Percentiles rank a stretch among this genome's conserved stretches.
Evolutionary conservation across 2,888 invertebrate species (phyloP).

Genomic region (Dryadula phaetusa): DNA sequence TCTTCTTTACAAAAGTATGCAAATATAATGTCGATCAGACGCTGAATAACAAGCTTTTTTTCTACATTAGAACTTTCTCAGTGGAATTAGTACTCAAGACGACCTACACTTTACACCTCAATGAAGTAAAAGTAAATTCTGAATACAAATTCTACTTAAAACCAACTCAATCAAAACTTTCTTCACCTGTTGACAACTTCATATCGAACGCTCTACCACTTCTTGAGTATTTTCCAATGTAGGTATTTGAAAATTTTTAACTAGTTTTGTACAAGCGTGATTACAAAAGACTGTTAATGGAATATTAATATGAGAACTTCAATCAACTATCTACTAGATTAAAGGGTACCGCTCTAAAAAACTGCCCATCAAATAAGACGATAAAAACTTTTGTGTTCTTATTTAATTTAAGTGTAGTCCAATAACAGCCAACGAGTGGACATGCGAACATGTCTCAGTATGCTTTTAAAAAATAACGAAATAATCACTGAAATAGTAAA

Average conservation of each 20-base stretch:
- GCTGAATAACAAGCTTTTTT: constrained; percentile 15
- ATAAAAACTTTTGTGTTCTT: too few species aligned
- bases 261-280: background rate
- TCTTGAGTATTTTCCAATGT: constrained; percentile 15
- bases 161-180: constrained; percentile 65
- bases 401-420: too few species aligned
- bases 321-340: too few species aligned
- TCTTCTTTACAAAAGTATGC: constrained; percentile 6
- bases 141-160: constrained; percentile 67
- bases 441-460: too few species aligned
- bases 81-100: constrained; percentile 43
- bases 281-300: too few species aligned
- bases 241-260: constrained; percentile 9
- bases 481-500: too few species aligned
- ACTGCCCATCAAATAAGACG: too few species aligned
- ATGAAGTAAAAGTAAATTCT: constrained; percentile 59
- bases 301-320: too few species aligned
- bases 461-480: too few species aligned
- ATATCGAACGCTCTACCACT: constrained; percentile 27
- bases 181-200: constrained; percentile 53
- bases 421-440: too few species aligned
- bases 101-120: constrained; percentile 71
- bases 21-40: constrained; percentile 5
- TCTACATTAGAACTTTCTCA: constrained; percentile 27
- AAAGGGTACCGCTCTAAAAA: too few species aligned